A percentile compares a stretch with the other conserved stretches of the same genome.
Conservation (phyloP, 2,888 invertebrate genomes). For the Lycocerus yunnanus region DNA sequence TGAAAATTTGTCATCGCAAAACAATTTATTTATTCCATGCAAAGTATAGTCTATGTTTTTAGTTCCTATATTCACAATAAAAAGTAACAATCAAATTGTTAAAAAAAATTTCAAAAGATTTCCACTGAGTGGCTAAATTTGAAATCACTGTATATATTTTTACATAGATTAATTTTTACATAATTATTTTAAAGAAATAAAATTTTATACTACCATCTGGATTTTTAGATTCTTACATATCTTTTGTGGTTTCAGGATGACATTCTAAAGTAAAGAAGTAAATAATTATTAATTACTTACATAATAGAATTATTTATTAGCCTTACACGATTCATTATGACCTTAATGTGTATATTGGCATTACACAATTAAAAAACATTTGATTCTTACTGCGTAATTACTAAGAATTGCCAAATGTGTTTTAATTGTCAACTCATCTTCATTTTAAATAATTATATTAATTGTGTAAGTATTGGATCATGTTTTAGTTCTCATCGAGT, state of each 20-base stretch:
- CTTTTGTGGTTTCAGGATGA: constrained; percentile 40
- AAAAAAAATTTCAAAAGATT: not conserved
- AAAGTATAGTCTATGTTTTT: not conserved
- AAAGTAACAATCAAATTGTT: not conserved
- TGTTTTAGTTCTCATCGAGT: not conserved
- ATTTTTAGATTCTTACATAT: constrained; percentile 35
- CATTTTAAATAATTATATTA: not conserved
- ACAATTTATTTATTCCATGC: not conserved
- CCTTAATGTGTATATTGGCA: not conserved
- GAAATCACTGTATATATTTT: not conserved
- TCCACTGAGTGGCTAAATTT: not conserved
- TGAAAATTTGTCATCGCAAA: not conserved
- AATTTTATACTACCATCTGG: constrained; percentile 19
- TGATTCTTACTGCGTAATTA: not conserved
- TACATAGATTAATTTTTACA: not conserved
- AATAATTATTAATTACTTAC: constrained; percentile 17
- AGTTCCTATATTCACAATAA: not conserved
- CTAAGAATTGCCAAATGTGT: not conserved
- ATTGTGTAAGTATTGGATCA: constrained; percentile 4
- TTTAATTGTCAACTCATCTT: not conserved
- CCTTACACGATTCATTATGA: constrained; percentile 25
- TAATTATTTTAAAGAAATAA: not conserved
- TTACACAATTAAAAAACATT: not conserved
- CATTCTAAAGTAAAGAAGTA: constrained; percentile 19
- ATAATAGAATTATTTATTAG: constrained; percentile 20